Conservation (phyloP, 2,888 invertebrate genomes). For the Toxonevra muliebris region DNA sequence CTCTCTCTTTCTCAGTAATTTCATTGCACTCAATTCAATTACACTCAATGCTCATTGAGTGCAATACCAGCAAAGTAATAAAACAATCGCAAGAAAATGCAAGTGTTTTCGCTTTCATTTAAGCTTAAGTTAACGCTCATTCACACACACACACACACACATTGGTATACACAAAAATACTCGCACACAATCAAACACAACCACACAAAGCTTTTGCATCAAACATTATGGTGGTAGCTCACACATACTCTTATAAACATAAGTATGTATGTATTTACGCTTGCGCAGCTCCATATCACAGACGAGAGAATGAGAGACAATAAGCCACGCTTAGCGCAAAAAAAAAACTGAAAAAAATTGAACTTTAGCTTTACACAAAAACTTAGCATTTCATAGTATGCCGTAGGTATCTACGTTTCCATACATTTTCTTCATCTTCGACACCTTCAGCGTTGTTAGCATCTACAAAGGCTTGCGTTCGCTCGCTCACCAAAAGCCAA, state of each 20-base stretch:
- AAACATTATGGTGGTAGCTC: slow-evolving; percentile 8
- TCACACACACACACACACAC: slow-evolving; percentile 7
- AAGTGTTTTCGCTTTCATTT: slow-evolving; percentile 59
- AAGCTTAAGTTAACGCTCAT: slow-evolving; percentile 31
- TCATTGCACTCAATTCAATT: slow-evolving; percentile 1
- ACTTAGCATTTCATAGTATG: background rate
- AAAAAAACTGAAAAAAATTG: background rate
- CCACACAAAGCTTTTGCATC: slow-evolving; percentile 5
- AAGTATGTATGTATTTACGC: slow-evolving; percentile 7
- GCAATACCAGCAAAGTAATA: slow-evolving; percentile 6
- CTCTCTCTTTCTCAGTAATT: background rate
- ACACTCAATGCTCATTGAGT: background rate
- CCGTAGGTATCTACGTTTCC: background rate
- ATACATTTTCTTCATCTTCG: slow-evolving; percentile 1
- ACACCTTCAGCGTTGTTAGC: slow-evolving; percentile 3
- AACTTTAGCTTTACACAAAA: slow-evolving; percentile 15
- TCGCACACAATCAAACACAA: slow-evolving; percentile 1
- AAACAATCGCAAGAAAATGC: slow-evolving; percentile 28
- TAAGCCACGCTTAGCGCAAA: background rate
- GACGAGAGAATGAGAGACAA: slow-evolving; percentile 5
- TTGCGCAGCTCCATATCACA: background rate
- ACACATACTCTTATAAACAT: slow-evolving; percentile 15
- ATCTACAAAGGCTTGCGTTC: background rate
- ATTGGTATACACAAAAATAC: too few species aligned
- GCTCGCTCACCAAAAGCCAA: background rate